Percentiles rank a stretch among this genome's conserved stretches.
These are phyloP conservation scores for Ferdinandea cuprea DNA, from an alignment of 2,888 invertebrate genomes.

Conservation along the genomic window DNA sequence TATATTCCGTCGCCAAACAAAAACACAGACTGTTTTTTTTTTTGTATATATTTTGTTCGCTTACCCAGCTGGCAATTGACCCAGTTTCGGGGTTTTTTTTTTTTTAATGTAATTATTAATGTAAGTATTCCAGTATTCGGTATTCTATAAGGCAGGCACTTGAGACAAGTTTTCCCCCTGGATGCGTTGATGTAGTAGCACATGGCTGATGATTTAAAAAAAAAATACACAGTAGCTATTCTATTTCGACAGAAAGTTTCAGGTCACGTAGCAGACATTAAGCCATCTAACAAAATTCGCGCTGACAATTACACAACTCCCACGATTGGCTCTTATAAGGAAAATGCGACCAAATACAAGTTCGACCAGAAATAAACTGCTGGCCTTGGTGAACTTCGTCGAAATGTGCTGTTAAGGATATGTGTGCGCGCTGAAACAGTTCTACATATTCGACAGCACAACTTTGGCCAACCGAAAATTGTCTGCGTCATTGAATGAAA, in stretches of 20 bases:
- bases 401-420: constrained; percentile 4
- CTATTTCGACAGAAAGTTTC: background rate
- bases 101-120: background rate
- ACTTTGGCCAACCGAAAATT: constrained; percentile 55
- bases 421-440: background rate
- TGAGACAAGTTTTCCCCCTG: background rate
- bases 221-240: background rate
- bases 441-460: constrained; percentile 26
- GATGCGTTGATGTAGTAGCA: background rate
- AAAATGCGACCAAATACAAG: background rate
- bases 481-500: constrained; percentile 56
- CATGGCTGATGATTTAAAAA: background rate
- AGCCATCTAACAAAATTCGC: background rate
- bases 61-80: background rate
- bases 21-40: background rate
- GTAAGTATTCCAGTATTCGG: background rate
- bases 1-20: background rate
- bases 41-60: constrained; percentile 1
- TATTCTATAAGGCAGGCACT: background rate
- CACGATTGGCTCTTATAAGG: background rate
- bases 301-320: too few relatives aligned
- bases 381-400: constrained; percentile 9
- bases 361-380: constrained; percentile 1
- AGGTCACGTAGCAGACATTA: too few relatives aligned
- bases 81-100: background rate